Evolutionary conservation across 1,140 invertebrate genomes (phyloP).

Genomic region (Argopecten irradians): DNA sequence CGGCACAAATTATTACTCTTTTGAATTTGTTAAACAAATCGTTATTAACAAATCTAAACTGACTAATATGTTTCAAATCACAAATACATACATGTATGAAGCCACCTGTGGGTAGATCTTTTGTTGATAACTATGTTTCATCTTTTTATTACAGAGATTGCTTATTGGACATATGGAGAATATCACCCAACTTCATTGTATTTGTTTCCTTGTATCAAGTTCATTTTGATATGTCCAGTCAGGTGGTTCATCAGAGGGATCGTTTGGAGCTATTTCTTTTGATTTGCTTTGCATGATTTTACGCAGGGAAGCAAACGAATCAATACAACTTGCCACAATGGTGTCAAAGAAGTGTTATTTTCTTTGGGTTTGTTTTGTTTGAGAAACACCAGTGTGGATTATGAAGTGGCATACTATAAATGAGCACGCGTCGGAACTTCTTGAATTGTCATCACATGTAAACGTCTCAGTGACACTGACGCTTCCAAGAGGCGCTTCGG

Average conservation of each 20-base stretch:
- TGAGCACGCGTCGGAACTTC: background rate
- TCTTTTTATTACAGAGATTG: no score
- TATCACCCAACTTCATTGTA: no score
- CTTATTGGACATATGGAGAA: no score
- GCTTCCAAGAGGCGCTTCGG: background rate
- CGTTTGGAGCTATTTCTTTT: background rate
- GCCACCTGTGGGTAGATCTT: no score
- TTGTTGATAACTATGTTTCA: no score
- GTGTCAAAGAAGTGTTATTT: no score
- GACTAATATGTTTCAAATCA: no score
- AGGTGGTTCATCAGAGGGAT: background rate
- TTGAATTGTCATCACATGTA: background rate
- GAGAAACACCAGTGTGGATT: background rate
- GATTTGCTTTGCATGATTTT: background rate
- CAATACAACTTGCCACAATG: background rate
- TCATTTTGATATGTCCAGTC: background rate
- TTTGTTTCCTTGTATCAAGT: no score
- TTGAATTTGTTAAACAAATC: no score
- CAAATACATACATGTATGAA: no score
- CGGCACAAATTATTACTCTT: no score
- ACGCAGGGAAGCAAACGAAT: background rate
- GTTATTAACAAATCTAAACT: no score
- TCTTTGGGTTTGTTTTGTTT: background rate
- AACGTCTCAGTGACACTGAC: background rate
- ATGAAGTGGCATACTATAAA: background rate